Base-by-base conservation (phyloP, 2,888 invertebrate species). In the Heteromyza rotundicornis region DNA sequence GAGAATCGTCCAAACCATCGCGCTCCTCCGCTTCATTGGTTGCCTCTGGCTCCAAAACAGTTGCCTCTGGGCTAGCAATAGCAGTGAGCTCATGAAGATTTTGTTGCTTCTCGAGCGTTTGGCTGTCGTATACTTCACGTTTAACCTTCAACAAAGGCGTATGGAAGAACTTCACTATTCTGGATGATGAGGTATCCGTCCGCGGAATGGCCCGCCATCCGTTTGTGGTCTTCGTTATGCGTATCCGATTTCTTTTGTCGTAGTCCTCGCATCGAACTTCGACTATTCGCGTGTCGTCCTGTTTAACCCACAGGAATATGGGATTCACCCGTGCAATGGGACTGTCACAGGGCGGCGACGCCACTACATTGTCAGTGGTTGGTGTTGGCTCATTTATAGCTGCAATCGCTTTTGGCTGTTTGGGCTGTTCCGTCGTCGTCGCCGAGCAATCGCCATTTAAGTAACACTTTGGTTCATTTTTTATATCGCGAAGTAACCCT, bases 221-320 rank as follows among this genome's bases (percentile, higher is more conserved):
- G 80, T 87, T 87, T 49, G 90, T 86, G 20, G 92, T 92, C 80
- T 92, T 92, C 70, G 92, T 91, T 79, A 94, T 85, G 75, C 91
- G 89, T 76, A 94, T 91, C 64, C 93, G 90, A 84, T 94, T 94
- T 63, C 92, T 86, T 81, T 90, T 89, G 85, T 94, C 93, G 86
- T 93, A 93, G 82, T 94, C 93, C 84, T 94, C 94, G 85, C 92
- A 92, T 82, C 89, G 89, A 73, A 94, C 92, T 83, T 92, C 91
- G 79, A 92, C 89, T 82, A 94, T 92, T 80, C 88, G 88, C 67
- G 91, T 90, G 83, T 92, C 90, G 73, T 88, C 88, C 82, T 92
- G 91, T 79, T 90, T 90, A 66, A 91, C 91, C 92, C 93, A 94
- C 71, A 94, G 87, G 83, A 94, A 94, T 69, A 94, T 90, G 70